Evolutionary conservation across 2,888 invertebrate genomes (phyloP).

Genomic region (Sinodicranocentrus sp.): DNA sequence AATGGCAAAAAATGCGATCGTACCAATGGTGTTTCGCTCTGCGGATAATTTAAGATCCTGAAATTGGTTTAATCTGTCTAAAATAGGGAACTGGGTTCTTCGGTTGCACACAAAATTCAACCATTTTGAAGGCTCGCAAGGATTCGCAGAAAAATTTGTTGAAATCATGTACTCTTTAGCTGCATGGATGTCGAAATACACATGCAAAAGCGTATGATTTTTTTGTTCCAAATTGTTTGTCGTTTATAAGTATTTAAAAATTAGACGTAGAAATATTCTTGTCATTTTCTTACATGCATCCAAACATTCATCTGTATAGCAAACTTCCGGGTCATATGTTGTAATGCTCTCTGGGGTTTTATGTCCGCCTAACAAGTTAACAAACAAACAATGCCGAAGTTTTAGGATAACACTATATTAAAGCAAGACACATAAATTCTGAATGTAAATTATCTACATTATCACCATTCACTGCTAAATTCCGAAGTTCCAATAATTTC

Average conservation of each 20-base stretch:
- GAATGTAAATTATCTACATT: not conserved
- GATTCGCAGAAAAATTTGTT: conserved; percentile 57
- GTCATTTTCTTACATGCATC: conserved; percentile 63
- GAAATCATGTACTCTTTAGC: conserved; percentile 53
- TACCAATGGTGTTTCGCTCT: conserved; percentile 53
- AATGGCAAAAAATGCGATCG: too few relatives aligned
- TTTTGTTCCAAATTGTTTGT: too few relatives aligned
- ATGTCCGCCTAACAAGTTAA: conserved; percentile 55
- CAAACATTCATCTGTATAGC: conserved; percentile 59
- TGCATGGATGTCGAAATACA: too few relatives aligned
- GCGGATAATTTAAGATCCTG: conserved; percentile 47
- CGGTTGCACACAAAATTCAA: conserved; percentile 58
- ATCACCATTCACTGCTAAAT: conserved; percentile 53
- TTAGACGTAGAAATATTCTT: too few relatives aligned
- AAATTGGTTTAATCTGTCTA: conserved; percentile 58
- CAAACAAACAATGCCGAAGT: too few relatives aligned
- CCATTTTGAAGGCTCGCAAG: conserved; percentile 62
- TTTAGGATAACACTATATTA: too few relatives aligned
- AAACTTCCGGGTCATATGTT: conserved; percentile 48
- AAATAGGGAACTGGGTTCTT: conserved; percentile 54
- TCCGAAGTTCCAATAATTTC: conserved; percentile 52
- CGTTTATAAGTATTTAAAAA: too few relatives aligned
- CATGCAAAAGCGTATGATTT: too few relatives aligned
- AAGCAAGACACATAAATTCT: too few relatives aligned
- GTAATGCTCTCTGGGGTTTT: conserved; percentile 55